Base-by-base conservation (phyloP, 2,888 invertebrate species). In the Acanthopleura granulata region DNA sequence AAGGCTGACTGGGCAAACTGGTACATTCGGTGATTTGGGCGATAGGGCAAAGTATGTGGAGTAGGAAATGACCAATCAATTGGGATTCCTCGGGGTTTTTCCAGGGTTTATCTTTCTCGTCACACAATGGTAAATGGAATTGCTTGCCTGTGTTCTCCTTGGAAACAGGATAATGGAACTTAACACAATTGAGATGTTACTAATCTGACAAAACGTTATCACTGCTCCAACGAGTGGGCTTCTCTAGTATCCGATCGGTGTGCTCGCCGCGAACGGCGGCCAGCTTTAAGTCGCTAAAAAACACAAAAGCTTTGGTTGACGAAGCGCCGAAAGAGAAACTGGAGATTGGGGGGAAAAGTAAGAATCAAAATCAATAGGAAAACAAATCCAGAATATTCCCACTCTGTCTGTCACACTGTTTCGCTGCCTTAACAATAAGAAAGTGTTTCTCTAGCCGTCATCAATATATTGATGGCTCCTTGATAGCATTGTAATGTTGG, bases 401-500 rank as follows among this genome's bases (percentile, higher is more conserved):
- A 27, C 22, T 15, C 29, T 66, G 22, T 66, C 66, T 66, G 66
- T 66, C 66, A 27, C 27, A 16, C 27, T 27, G 66, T 66, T 15
- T 66, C 66, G 16, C 16, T 25, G 29, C 29, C 29, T 66, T 27
- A 66, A 27, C 27, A 66, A 66, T 66, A 66, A 66, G 66, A 66
- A 66, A 27, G 15, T 66, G 16, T 27, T 66, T 66, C 66, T 6
- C 66, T 3, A 6, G 22, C 25, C 16, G 15, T 27, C 66, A 66
- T 66, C 66, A 66, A 66, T 66, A 66, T 66, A 66, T 66, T 66
- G 66, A 66, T 27, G 66, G 4, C 27, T 15, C 25, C 4, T 27
- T 66, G 66, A 66, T 66, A 66, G 66, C 66, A 66, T 66, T 66
- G 66, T 66, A 66, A 66, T 66, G 66, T 66, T 22, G 66, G 66